These are phyloP conservation scores for Pterostichus madidus DNA, from an alignment of 2,888 invertebrate species.

Conservation along the genomic window DNA sequence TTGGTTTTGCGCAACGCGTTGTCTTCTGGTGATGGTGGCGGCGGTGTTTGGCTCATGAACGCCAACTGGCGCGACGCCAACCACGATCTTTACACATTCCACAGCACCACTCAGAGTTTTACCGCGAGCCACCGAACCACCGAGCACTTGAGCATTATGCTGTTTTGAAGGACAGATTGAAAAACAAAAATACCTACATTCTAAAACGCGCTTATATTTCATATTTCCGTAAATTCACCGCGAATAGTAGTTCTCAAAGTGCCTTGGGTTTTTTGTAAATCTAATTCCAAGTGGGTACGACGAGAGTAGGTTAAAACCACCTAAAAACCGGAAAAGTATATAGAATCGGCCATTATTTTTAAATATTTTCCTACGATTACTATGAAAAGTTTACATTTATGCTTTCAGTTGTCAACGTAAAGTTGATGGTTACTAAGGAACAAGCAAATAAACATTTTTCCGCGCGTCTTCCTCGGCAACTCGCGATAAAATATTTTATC, in stretches of 20 bases:
- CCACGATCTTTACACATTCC: not conserved
- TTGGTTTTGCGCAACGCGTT: not conserved
- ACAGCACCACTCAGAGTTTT: not conserved
- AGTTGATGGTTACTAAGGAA: no score
- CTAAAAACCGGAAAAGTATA: no score
- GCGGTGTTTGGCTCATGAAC: not conserved
- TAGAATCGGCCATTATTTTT: no score
- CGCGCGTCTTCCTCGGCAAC: no score
- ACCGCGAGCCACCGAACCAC: not conserved
- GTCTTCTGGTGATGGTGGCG: not conserved
- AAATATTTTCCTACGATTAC: no score
- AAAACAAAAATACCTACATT: slow-evolving; percentile 7
- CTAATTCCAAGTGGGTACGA: no score
- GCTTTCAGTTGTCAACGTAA: no score
- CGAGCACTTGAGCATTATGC: not conserved
- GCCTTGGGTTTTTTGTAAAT: no score
- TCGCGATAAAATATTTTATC: no score
- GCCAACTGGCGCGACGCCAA: slow-evolving; percentile 31
- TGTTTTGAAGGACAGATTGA: slow-evolving; percentile 21
- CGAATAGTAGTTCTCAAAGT: not conserved
- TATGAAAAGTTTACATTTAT: no score
- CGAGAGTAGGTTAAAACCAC: no score
- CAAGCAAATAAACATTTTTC: no score
- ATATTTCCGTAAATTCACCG: not conserved
- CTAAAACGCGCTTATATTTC: not conserved